These are phyloP conservation scores for Lycodopsis pacificus DNA, from an alignment of 2,797 vertebrate genomes.

Conservation along the genomic window DNA sequence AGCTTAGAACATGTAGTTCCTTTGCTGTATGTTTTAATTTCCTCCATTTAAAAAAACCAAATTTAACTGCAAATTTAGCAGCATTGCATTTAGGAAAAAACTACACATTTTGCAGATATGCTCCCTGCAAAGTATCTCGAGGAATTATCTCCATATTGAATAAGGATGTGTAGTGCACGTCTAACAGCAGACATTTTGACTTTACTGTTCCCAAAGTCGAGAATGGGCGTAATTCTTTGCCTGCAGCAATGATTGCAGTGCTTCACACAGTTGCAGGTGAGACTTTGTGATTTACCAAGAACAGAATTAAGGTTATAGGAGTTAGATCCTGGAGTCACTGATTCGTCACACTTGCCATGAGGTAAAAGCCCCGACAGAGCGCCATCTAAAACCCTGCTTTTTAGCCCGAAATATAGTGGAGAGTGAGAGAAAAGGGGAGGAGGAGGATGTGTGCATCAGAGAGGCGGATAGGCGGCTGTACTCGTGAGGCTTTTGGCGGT, in stretches of 20 bases:
- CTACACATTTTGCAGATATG: no score
- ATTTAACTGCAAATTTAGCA: no score
- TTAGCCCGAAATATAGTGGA: not conserved
- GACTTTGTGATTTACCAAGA: not conserved
- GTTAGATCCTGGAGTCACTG: not conserved
- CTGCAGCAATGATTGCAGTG: not conserved
- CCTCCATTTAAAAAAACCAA: not conserved
- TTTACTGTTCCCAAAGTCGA: no score
- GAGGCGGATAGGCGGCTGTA: conserved; percentile 68
- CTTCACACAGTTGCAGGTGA: not conserved
- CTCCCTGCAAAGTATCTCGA: not conserved
- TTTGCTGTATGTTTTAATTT: not conserved
- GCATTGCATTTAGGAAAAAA: not conserved
- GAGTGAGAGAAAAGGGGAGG: not conserved
- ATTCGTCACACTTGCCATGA: not conserved
- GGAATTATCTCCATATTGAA: not conserved
- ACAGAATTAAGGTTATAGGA: not conserved
- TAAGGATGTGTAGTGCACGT: not conserved
- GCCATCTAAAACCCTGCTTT: not conserved
- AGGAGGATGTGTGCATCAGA: not conserved
- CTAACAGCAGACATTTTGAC: not conserved
- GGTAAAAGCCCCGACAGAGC: not conserved
- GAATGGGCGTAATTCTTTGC: not conserved
- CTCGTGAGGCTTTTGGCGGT: conserved; percentile 73
- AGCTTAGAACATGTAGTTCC: not conserved